These are phyloP conservation scores for Eriocheir sinensis DNA, from an alignment of 1,140 invertebrate genomes.

Conservation along the genomic window DNA sequence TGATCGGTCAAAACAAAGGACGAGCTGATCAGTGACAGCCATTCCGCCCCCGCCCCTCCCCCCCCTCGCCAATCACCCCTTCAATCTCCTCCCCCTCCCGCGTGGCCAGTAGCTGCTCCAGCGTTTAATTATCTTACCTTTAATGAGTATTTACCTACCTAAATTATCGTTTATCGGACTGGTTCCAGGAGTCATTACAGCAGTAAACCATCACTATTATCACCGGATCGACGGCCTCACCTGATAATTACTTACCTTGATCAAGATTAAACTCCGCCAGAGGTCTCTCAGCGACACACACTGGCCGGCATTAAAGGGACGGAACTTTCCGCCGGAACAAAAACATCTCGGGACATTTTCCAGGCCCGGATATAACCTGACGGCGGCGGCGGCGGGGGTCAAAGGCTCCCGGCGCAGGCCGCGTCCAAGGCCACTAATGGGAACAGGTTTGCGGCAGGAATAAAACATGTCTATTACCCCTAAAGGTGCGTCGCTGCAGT, in stretches of 20 bases:
- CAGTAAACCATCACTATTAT: constrained; percentile 25
- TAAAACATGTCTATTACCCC: neutral
- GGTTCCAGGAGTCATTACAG: constrained; percentile 22
- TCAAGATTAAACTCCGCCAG: neutral
- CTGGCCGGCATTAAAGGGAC: neutral
- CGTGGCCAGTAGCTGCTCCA: neutral
- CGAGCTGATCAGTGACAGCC: neutral
- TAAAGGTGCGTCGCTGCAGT: neutral
- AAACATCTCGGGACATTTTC: neutral
- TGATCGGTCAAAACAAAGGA: neutral
- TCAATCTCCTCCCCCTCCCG: neutral
- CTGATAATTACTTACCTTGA: constrained; percentile 17
- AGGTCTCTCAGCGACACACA: constrained; percentile 18
- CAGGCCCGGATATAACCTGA: neutral
- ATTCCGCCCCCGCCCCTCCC: neutral
- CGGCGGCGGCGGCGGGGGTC: neutral
- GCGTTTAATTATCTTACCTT: constrained; percentile 17
- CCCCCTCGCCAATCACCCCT: neutral
- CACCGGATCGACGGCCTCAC: constrained; percentile 9
- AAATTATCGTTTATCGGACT: constrained; percentile 25
- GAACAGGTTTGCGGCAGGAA: neutral
- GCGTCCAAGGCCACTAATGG: neutral
- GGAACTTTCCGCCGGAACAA: neutral
- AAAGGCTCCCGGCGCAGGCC: neutral
- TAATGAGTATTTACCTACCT: constrained; percentile 17